Base-by-base conservation (phyloP, 2,888 invertebrate genomes). In the Aspidapion aeneum region DNA sequence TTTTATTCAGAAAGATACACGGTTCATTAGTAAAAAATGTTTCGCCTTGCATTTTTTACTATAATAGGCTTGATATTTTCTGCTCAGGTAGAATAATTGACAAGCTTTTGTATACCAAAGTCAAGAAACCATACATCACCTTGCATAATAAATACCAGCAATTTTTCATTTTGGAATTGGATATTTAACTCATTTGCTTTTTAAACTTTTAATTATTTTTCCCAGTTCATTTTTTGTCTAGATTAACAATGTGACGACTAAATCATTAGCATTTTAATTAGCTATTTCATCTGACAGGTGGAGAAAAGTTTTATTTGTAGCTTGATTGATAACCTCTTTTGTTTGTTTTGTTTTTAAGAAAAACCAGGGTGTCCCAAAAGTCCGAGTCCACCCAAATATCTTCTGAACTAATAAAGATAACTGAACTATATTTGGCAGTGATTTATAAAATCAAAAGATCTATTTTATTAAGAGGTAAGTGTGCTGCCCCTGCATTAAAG, bases 61-160 rank as follows among this genome's bases (percentile, higher is more conserved):
- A n/a, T n/a, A 18, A 52, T 58, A 7, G 35, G 35, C 35, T 35
- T 7, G 51, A 57, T 61, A 62, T 64, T 61, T 61, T 58, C 55
- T 60, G 62, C 57, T 48, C 62, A 65, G 65, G 60, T 65, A 65
- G 63, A 22, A 56, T 65, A 57, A 63, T 63, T 55, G 60, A 18
- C 49, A 18, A 59, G 21, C 21, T 50, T 35, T 19, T 64, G 59
- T 55, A 52, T 59, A 61, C n/a, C 57, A 64, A 65, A 62, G 52
- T 57, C 62, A 65, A 65, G 65, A 65, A 63, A 60, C 62, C 65
- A 65, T 65, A 65, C 58, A 63, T 62, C 62, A 65, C 65, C 21
- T 52, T 22, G 18, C 20, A 21, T 55, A 21, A 62, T 51, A 55
- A 55, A 62, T 19, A 22, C 21, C 20, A 9, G 17, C 49, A 55